Evolutionary conservation across 1,140 invertebrate genomes (phyloP), one percentile per base, ranked within the genome.

Genomic region (Procambarus virginalis): DNA sequence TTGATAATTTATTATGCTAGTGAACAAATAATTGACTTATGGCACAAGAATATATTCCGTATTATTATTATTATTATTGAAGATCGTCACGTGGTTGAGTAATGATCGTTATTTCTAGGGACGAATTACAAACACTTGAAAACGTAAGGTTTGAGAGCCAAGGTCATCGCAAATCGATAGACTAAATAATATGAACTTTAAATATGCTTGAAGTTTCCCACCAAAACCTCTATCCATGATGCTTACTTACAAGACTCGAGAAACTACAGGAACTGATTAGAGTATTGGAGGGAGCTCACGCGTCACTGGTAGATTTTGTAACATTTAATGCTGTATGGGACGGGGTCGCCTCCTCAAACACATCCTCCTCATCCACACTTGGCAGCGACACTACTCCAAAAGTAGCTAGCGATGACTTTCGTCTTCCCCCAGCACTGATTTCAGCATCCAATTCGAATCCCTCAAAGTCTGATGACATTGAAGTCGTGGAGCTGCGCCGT

Each of bases 301-400:
- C 76, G 34, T 86, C 77, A 14, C 73, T 78, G 34, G 45, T 20
- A 14, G 75, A 49, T 45, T 49, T 46, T 6, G 55, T 60, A 45
- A 48, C 17, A 17, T 64, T 48, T n/a, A 78, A n/a, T 4, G 75
- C 22, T 12, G 51, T 51, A 46, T 77, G 73, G 34, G 12, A 20
- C 0, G 60, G 22, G 2, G 88, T 45, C 2, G 81, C 4, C 14
- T 64, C 75, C 4, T 84, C 88, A 45, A 84, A 86, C 4, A 64
- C 91, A 20, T 91, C 91, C 85, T 91, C 91, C 51, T 91, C 91
- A 51, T 91, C 68, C 55, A 91, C 91, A 77, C 91, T 91, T 6
- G 91, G 91, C 8, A 91, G 87, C 4, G 91, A 73, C 17, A 89
- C 58, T 17, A 86, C 73, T 12, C 77, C 76, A 75, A 89, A 79